Evolutionary conservation across 92 coral and sea anemone genomes (phyloP), one percentile per base, ranked within the genome.

Genomic region (Muricea muricata): DNA sequence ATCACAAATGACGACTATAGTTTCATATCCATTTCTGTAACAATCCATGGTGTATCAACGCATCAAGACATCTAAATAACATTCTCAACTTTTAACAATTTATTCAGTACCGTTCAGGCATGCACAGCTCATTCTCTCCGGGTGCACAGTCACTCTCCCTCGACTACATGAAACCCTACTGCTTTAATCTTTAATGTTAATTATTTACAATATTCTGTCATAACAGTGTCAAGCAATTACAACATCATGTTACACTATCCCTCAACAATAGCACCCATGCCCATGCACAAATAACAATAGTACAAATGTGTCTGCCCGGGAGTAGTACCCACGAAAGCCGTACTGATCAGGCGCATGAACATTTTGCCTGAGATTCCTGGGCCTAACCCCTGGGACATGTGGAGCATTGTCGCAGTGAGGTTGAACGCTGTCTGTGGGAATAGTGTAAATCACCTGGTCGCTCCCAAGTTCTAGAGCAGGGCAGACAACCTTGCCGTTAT

Each of bases 311-410:
- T 40, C n/a, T 1, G 12, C 24, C 32, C 13, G 67, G 60, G 63
- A 29, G 54, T 82, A 67, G 34, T 72, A 71, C 35, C 25, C 77
- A 56, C 70, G 57, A 74, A 42, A 87, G 20, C 91, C 91, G 71
- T 83, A 88, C 34, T 77, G 85, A 26, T 82, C 52, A 67, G 91
- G 88, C 57, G 91, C 81, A 0, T 66, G 85, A 18, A 83, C 35
- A 39, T 45, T 58, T 77, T 88, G 91, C 63, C 91, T 78, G 75
- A 88, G 84, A 52, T 81, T 75, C 46, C 50, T 58, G 29, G 85
- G 86, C 69, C 86, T 60, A 61, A 47, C 61, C 80, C 92, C 39
- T 18, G 72, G 84, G 73, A 61, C 8, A 73, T 20, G 57, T 26
- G 75, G 76, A 45, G 81, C 54, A 58, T 65, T 41, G n/a, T 73